Evolutionary conservation across 2,113 vertebrate species (phyloP), one percentile per base, ranked within the genome.

Genomic region (Bostrychus sinensis): DNA sequence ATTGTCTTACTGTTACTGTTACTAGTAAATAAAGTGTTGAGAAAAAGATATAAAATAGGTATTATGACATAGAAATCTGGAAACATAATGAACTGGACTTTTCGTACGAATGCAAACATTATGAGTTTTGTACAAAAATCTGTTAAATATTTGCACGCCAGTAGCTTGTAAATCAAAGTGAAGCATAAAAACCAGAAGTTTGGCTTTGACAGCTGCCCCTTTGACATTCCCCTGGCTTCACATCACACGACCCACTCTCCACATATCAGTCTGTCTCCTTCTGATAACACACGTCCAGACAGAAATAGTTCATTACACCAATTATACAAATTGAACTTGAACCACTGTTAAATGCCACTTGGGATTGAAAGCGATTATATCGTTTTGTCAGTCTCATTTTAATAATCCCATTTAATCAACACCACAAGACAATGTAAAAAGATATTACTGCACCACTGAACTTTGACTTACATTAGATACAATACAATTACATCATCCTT

Each of bases 151-250:
- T 58, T 59, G 62, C 55, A 38, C 17, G 19, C 17, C 19, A 32
- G 23, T 30, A 34, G 14, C 55, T 63, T 51, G 45, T 57, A 45
- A 25, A 37, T 20, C 34, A 51, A 64, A 51, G 56, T 58, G 59
- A 37, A 39, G 12, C 77, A 77, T 74, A 63, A 69, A 80, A 60
- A 36, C 4, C 1, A 19, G 19, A 65, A 55, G 28, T 25, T 53
- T 59, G 66, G 39, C 56, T 81, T 73, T 78, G 68, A 76, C 75
- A 30, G 68, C 58, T 56, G 74, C 63, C 38, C 66, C 22, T 75
- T 78, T 73, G 56, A 60, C 78, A 81, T 86, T 82, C 81, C 72
- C 2, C 69, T 89, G 88, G 88, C 84, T 74, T 50, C n/a, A 32
- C 69, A 75, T 83, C 79, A 86, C 67, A 82, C 34, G 10, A 62